Percentiles rank a stretch among this genome's conserved stretches.
phyloP scores from a whole-genome alignment of 2,888 invertebrate species.

The Agrenia bidenticulata region DNA sequence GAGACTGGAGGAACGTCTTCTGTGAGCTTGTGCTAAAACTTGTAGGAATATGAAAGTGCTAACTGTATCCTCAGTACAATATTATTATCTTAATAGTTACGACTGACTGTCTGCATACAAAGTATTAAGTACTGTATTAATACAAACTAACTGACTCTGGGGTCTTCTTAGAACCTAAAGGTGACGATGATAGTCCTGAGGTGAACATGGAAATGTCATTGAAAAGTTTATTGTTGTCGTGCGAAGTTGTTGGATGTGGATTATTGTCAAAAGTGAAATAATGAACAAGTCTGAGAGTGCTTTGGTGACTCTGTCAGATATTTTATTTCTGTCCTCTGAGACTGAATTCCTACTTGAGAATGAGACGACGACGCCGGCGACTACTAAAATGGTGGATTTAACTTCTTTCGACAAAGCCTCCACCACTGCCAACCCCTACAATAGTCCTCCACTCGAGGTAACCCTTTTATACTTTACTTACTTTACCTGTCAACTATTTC shows the following conservation, averaged over 20 bases:
- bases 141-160: too few relatives aligned
- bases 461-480: conserved; percentile 1
- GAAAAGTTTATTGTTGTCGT: conserved; percentile 1
- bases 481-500: too few relatives aligned
- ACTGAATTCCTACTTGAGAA: conserved; percentile 42
- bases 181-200: not conserved
- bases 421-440: conserved; percentile 34
- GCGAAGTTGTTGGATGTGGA: conserved; percentile 10
- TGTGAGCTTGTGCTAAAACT: too few relatives aligned
- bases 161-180: too few relatives aligned
- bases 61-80: too few relatives aligned
- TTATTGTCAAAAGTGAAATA: conserved; percentile 16
- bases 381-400: conserved; percentile 29
- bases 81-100: too few relatives aligned
- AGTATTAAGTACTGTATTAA: too few relatives aligned
- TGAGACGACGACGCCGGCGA: conserved; percentile 44
- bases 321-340: conserved; percentile 45
- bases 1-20: too few relatives aligned
- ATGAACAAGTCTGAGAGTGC: conserved; percentile 21
- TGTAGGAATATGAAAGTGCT: too few relatives aligned
- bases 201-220: conserved; percentile 4
- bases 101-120: too few relatives aligned
- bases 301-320: conserved; percentile 35
- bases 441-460: conserved; percentile 49
- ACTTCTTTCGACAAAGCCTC: conserved; percentile 22